Percentiles rank a stretch among this genome's conserved stretches.
phyloP scores from a whole-genome alignment of 2,113 vertebrate species.

The Malurus melanocephalus region DNA sequence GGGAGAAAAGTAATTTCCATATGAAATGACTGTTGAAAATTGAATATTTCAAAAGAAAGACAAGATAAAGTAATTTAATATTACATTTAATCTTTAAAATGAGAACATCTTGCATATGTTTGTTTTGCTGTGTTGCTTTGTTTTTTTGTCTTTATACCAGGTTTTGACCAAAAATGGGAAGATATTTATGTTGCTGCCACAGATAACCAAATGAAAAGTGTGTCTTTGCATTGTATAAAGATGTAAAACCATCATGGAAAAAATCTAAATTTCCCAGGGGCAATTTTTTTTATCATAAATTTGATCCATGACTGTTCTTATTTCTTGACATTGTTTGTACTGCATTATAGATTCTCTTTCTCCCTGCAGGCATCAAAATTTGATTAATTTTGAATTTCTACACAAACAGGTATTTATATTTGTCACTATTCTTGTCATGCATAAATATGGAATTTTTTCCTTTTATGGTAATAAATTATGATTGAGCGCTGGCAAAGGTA shows the following conservation, averaged over 20 bases:
- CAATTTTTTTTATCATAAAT: neutral
- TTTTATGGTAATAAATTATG: neutral
- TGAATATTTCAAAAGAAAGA: constrained; percentile 57
- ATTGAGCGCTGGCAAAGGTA: neutral
- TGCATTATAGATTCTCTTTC: neutral
- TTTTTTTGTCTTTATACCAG: constrained; percentile 4
- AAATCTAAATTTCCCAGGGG: neutral
- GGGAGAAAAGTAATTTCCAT: constrained; percentile 37
- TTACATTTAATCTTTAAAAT: constrained; percentile 45
- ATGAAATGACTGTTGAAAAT: constrained; percentile 47
- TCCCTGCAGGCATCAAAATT: neutral
- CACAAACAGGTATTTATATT: constrained; percentile 23
- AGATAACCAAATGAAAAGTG: neutral
- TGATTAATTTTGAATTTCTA: constrained; percentile 51
- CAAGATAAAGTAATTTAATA: constrained; percentile 47
- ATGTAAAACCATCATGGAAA: neutral
- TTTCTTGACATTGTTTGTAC: constrained; percentile 15
- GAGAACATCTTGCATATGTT: neutral
- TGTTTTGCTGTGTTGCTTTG: neutral
- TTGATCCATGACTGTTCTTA: neutral
- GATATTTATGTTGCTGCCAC: constrained; percentile 3
- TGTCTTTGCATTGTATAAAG: neutral
- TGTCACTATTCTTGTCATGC: neutral
- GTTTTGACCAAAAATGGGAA: neutral
- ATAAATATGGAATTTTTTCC: constrained; percentile 12